phyloP scores from a whole-genome alignment of 2,888 invertebrate genomes.

The Fragum sueziense region DNA sequence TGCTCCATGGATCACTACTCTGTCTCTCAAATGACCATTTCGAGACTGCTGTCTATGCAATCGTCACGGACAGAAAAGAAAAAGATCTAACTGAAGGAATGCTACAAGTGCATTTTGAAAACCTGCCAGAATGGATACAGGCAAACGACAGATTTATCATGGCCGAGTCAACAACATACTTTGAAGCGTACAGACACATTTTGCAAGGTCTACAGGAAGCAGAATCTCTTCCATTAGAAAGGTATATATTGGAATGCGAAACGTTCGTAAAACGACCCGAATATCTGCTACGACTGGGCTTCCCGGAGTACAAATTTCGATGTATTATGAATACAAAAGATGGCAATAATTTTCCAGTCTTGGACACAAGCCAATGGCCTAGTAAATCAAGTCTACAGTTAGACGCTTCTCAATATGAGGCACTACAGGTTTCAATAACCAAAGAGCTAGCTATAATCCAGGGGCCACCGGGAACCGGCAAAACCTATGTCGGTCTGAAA shows the following conservation, averaged over 20 bases:
- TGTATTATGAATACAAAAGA: slow-evolving; percentile 1
- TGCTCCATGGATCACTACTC: slow-evolving; percentile 89
- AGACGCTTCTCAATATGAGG: slow-evolving; percentile 75
- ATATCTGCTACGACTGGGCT: slow-evolving; percentile 59
- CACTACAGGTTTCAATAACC: slow-evolving; percentile 75
- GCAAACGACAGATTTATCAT: slow-evolving; percentile 83
- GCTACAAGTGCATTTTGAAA: slow-evolving; percentile 68
- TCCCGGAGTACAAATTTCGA: slow-evolving; percentile 44
- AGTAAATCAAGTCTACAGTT: slow-evolving; percentile 45
- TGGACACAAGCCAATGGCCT: slow-evolving; percentile 65
- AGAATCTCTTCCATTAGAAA: slow-evolving; percentile 69
- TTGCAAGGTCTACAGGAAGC: slow-evolving; percentile 86
- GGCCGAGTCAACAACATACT: slow-evolving; percentile 91
- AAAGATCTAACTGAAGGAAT: slow-evolving; percentile 66
- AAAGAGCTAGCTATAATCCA: slow-evolving; percentile 79
- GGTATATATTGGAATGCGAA: slow-evolving; percentile 66
- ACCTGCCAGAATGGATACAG: slow-evolving; percentile 26
- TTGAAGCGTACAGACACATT: slow-evolving; percentile 91
- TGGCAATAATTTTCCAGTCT: slow-evolving; percentile 21
- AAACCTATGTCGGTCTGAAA: slow-evolving; percentile 91
- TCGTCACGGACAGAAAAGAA: slow-evolving; percentile 81
- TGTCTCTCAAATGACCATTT: slow-evolving; percentile 89
- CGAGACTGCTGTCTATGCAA: slow-evolving; percentile 87
- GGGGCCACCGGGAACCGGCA: slow-evolving; percentile 93
- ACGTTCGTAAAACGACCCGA: slow-evolving; percentile 60